These are phyloP conservation scores for Drosophila eohydei DNA, from an alignment of 2,888 invertebrate species.

Conservation along the genomic window DNA sequence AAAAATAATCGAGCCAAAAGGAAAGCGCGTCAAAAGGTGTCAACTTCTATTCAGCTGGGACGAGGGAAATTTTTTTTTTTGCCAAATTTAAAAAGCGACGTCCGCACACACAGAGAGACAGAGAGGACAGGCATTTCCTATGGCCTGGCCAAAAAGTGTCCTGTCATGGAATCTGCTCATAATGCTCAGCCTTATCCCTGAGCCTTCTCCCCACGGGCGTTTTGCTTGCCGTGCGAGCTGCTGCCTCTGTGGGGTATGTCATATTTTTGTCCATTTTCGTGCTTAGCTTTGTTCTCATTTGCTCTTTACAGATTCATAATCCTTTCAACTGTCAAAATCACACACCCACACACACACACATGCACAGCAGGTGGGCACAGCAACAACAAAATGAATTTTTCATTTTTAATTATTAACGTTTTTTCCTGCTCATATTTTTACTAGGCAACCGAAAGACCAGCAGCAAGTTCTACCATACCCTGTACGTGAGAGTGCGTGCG, in stretches of 20 bases:
- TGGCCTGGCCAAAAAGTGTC: conserved; percentile 47
- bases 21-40: conserved; percentile 34
- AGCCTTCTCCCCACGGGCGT: neutral
- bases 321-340: conserved; percentile 53
- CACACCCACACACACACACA: conserved; percentile 5
- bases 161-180: conserved; percentile 25
- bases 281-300: conserved; percentile 36
- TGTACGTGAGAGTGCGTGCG: neutral
- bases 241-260: conserved; percentile 5
- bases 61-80: neutral
- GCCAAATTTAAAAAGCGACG: conserved; percentile 17
- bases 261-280: conserved; percentile 36
- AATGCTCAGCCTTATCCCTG: conserved; percentile 5
- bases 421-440: conserved; percentile 30
- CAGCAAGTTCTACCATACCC: conserved; percentile 9
- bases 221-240: neutral
- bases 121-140: conserved; percentile 17
- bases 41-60: conserved; percentile 22
- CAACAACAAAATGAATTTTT: conserved; percentile 14
- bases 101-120: neutral
- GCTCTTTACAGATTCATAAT: conserved; percentile 55
- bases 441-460: conserved; percentile 59
- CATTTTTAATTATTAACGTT: conserved; percentile 67
- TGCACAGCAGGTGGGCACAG: conserved; percentile 23
- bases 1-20: neutral